Evolutionary conservation across 2,888 invertebrate genomes (phyloP), one percentile per base, ranked within the genome.

Genomic region (Caenorhabditis sp.): DNA sequence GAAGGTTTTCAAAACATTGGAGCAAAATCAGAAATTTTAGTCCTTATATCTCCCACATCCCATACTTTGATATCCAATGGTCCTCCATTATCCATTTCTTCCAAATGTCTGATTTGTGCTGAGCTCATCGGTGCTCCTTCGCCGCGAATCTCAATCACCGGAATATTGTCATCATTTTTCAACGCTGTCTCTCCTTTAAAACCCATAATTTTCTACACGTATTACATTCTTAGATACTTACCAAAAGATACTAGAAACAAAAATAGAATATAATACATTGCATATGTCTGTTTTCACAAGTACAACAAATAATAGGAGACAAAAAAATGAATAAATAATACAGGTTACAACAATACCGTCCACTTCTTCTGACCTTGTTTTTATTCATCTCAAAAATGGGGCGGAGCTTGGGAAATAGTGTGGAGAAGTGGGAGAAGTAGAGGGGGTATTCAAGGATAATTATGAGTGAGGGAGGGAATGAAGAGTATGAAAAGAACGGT

Each of bases 121-220:
- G 88, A 80, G 7, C 84, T 84, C 88, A 88, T 88, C 27, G 88
- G 88, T 70, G 87, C 87, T 17, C 87, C 87, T 65, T 84, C 83
- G 61, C 87, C 76, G 26, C 85, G 77, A 52, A 87, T 79, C 71
- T 87, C 88, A 53, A 87, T 84, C 17, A 88, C 85, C 49, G 88
- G 88, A 50, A 88, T 88, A 36, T 77, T 70, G 38, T 88, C 88
- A 50, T 88, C 87, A 43, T 43, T 54, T 54, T 26, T 25, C 54
- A 54, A 20, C 12, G 43, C 5, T 10, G 43, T 14, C 3, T 5
- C 12, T 43, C 43, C 43, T 43, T 43, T 43, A 17, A 43, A 43
- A 43, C 3, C 5, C 10, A 17, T 43, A 43, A 7, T 43, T 43
- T 43, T 43, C 3, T 17, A 10, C 17, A 3, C 12, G 17, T 12